Evolutionary conservation across 2,888 invertebrate species (phyloP).

Genomic region (Coelinius sp.): DNA sequence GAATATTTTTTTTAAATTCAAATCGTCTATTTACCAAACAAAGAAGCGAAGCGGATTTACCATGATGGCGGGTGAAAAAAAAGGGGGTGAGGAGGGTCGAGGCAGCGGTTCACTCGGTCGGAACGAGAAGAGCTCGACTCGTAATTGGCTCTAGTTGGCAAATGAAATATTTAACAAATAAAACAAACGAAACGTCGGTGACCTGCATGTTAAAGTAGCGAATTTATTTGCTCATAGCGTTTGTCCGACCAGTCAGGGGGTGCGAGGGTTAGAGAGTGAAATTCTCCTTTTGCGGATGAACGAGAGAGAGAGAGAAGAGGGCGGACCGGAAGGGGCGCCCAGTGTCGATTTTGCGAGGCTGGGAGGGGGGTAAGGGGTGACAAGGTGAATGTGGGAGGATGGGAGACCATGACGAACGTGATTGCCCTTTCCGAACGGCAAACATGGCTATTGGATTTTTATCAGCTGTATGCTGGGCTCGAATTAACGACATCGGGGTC

Average conservation of each 20-base stretch:
- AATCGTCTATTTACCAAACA: conserved; percentile 15
- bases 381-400: conserved; percentile 49
- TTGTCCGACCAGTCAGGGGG: conserved; percentile 48
- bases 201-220: conserved; percentile 70
- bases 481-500: conserved; percentile 37
- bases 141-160: conserved; percentile 67
- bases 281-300: conserved; percentile 21
- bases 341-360: conserved; percentile 35
- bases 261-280: conserved; percentile 39
- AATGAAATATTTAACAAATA: conserved; percentile 71
- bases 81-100: conserved; percentile 42
- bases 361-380: conserved; percentile 28
- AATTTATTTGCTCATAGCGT: conserved; percentile 65
- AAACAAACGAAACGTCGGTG: conserved; percentile 69
- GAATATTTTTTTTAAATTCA: neutral
- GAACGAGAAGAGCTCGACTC: conserved; percentile 46
- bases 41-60: conserved; percentile 14
- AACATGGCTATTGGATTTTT: conserved; percentile 68
- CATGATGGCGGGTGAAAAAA: conserved; percentile 12
- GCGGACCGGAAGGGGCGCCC: conserved; percentile 36
- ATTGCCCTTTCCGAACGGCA: conserved; percentile 68
- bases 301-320: conserved; percentile 36
- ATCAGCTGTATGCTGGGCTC: conserved; percentile 53
- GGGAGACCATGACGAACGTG: conserved; percentile 67
- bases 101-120: conserved; percentile 23